These are phyloP conservation scores for Subanguina moxae DNA, from an alignment of 1,140 invertebrate genomes.

Conservation along the genomic window DNA sequence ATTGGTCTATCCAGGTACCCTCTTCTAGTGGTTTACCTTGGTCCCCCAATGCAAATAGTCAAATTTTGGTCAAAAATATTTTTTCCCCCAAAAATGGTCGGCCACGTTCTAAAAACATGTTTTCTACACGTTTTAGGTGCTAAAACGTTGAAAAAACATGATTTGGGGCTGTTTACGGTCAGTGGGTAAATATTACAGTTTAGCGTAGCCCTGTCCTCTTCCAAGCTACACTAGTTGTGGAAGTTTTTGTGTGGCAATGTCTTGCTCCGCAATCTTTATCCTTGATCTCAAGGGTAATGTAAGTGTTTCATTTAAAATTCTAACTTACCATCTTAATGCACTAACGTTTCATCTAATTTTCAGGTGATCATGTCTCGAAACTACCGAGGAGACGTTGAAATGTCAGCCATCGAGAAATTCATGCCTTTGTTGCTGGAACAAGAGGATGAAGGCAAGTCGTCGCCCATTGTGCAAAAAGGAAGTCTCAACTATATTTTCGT, in stretches of 20 bases:
- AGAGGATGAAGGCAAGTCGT: constrained; percentile 73
- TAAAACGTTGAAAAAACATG: too few species aligned
- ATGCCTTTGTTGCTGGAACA: constrained; percentile 80
- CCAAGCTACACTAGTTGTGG: constrained; percentile 1
- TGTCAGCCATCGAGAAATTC: constrained; percentile 94
- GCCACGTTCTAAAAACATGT: too few species aligned
- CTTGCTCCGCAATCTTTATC: constrained; percentile 81
- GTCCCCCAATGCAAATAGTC: too few species aligned
- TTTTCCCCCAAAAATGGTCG: too few species aligned
- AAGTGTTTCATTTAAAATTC: constrained; percentile 20
- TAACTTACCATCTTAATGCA: not conserved
- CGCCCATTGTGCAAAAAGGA: constrained; percentile 71
- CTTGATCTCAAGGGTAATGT: constrained; percentile 91
- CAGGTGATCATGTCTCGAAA: constrained; percentile 87
- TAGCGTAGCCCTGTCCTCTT: too few species aligned
- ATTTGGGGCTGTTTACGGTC: too few species aligned
- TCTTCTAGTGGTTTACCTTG: too few species aligned
- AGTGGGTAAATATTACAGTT: too few species aligned
- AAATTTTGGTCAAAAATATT: too few species aligned
- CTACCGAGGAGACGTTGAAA: constrained; percentile 94
- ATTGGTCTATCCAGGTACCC: too few species aligned
- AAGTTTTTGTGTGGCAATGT: constrained; percentile 53
- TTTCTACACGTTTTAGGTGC: too few species aligned
- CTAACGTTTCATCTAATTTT: constrained; percentile 23
- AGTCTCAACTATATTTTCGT: constrained; percentile 95